These are phyloP conservation scores for Phaethornis superciliosus DNA, from an alignment of 2,113 vertebrate species.

Conservation along the genomic window DNA sequence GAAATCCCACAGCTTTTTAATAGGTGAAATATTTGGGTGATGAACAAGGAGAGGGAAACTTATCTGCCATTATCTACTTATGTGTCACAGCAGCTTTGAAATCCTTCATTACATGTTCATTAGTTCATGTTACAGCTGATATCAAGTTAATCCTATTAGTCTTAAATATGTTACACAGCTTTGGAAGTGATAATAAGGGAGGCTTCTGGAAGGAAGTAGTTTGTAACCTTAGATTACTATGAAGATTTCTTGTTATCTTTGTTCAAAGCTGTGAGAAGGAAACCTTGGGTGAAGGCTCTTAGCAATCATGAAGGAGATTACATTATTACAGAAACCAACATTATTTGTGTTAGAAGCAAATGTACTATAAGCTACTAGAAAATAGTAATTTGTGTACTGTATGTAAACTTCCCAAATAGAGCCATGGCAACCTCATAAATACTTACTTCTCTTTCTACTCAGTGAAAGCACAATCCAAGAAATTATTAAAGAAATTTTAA, in stretches of 20 bases:
- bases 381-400: not conserved
- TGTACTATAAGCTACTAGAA: not conserved
- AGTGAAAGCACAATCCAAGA: not conserved
- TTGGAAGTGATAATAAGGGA: constrained; percentile 16
- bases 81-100: not conserved
- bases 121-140: constrained; percentile 68
- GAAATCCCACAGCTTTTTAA: not conserved
- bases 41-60: constrained; percentile 7
- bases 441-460: not conserved
- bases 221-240: not conserved
- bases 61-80: not conserved
- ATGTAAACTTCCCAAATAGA: not conserved
- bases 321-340: not conserved
- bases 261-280: not conserved
- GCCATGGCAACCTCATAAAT: not conserved
- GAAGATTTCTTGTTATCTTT: not conserved
- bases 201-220: not conserved
- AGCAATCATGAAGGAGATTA: not conserved
- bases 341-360: not conserved
- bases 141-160: constrained; percentile 38
- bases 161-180: constrained; percentile 17
- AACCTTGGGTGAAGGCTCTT: not conserved
- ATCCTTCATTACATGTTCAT: constrained; percentile 53
- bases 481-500: not conserved
- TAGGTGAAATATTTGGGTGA: not conserved